phyloP scores from a whole-genome alignment of 2,113 vertebrate genomes.

The Cebidichthys violaceus region DNA sequence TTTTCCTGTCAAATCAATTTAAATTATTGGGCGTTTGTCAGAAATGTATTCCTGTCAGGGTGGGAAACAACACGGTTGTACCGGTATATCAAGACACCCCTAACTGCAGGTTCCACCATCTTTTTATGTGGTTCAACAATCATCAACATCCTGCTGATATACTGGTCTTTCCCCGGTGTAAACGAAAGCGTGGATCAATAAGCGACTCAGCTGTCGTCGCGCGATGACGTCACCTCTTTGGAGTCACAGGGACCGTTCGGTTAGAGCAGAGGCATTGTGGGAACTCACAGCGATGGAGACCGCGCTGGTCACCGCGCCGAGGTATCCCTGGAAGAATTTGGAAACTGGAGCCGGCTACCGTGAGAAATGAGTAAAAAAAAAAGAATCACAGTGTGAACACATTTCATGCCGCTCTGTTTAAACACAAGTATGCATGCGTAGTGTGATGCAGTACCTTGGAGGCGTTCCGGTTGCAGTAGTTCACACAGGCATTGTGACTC shows the following conservation, averaged over 20 bases:
- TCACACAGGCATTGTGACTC: constrained; percentile 96
- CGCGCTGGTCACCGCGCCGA: constrained; percentile 93
- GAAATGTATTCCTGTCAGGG: not conserved
- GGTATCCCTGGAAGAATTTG: constrained; percentile 93
- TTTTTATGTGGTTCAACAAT: not conserved
- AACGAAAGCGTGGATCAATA: not conserved
- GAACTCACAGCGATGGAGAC: constrained; percentile 95
- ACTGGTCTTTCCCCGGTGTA: not conserved
- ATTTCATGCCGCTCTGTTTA: not conserved
- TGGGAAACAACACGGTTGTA: not conserved
- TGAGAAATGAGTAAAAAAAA: not conserved
- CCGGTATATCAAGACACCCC: not conserved
- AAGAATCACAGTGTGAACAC: not conserved
- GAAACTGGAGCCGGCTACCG: constrained; percentile 87
- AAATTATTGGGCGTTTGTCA: not conserved
- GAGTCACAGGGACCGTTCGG: not conserved
- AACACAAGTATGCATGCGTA: not conserved
- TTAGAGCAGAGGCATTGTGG: not conserved
- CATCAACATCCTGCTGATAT: not conserved
- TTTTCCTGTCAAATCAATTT: not conserved
- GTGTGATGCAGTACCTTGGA: constrained; percentile 84
- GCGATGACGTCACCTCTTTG: not conserved
- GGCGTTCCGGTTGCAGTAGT: constrained; percentile 96
- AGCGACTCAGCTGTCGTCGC: not conserved
- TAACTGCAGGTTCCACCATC: not conserved